phyloP scores from a whole-genome alignment of 2,797 vertebrate species.

The Sebastes matsubarae region DNA sequence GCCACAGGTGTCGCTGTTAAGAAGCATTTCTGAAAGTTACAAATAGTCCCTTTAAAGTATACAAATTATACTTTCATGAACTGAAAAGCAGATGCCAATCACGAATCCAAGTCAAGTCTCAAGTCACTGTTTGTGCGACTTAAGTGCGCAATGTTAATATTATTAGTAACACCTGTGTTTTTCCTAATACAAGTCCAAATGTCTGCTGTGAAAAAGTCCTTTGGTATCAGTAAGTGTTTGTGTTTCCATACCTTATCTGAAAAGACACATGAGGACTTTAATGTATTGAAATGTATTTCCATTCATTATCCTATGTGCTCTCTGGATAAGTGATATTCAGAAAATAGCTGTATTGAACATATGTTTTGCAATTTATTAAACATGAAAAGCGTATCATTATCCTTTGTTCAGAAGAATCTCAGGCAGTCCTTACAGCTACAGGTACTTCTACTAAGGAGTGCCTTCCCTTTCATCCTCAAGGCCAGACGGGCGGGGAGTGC shows the following conservation, averaged over 20 bases:
- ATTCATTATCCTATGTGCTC: background rate
- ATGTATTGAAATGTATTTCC: background rate
- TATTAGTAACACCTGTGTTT: background rate
- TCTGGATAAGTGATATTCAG: background rate
- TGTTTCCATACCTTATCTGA: background rate
- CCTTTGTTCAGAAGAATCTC: background rate
- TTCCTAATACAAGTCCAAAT: background rate
- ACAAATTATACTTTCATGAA: too few relatives aligned
- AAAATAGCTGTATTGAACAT: background rate
- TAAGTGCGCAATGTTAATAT: too few relatives aligned
- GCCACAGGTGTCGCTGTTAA: too few relatives aligned
- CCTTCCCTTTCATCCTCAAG: conserved; percentile 5
- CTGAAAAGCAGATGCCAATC: too few relatives aligned
- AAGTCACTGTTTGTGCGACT: too few relatives aligned
- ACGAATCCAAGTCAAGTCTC: too few relatives aligned
- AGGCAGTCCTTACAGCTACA: background rate
- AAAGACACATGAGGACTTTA: background rate
- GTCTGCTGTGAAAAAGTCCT: background rate
- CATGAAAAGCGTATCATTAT: background rate
- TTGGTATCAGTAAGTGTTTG: background rate
- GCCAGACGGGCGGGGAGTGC: background rate
- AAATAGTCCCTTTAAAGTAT: too few relatives aligned
- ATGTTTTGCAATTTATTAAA: background rate
- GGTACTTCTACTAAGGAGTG: background rate
- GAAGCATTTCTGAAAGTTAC: too few relatives aligned